Evolutionary conservation across 2,888 invertebrate species (phyloP), one percentile per base, ranked within the genome.

Genomic region (Orchesella flavescens): DNA sequence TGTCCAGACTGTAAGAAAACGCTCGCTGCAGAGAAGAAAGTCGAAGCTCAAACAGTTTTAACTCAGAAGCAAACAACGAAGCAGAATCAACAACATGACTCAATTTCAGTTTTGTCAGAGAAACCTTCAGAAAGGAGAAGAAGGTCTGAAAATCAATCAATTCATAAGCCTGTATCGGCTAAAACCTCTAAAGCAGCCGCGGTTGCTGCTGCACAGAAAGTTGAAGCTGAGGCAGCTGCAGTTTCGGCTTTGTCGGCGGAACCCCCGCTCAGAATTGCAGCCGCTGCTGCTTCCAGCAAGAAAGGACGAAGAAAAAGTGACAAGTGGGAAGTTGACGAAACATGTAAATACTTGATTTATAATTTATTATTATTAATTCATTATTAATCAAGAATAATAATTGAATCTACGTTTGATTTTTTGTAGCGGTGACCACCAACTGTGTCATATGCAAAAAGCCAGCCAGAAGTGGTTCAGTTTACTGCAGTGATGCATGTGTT

Each of bases 401-500:
- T 34, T 34, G 34, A 34, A 2, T 34, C 7, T n/a, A n/a, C n/a
- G n/a, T 34, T 34, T 34, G 7, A 34, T 34, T 4, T 24, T 63
- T 13, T 15, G 24, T 19, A 43, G 15, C 53, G 21, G 43, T n/a
- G 19, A 34, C 15, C 24, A 79, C 65, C 0, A 57, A 55, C 86
- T 96, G 96, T 89, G 94, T 95, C 69, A 94, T 95, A 15, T 96
- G 96, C 89, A 94, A 94, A 89, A 93, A 94, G 88, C 91, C 93
- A 19, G 93, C 95, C 0, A 92, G 95, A n/a, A 92, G 92, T n/a
- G 94, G 94, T 89, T 95, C 95, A 75, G 95, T 96, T 88, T 97
- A 96, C 90, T 98, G 97, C 90, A 95, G 96, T 89, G 95, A 96
- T 89, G 93, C 93, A 46, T 98, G 97, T 90, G 95, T 97, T 88